Conservation (phyloP, 2,797 vertebrate genomes). For the Lindbergichthys nudifrons region DNA sequence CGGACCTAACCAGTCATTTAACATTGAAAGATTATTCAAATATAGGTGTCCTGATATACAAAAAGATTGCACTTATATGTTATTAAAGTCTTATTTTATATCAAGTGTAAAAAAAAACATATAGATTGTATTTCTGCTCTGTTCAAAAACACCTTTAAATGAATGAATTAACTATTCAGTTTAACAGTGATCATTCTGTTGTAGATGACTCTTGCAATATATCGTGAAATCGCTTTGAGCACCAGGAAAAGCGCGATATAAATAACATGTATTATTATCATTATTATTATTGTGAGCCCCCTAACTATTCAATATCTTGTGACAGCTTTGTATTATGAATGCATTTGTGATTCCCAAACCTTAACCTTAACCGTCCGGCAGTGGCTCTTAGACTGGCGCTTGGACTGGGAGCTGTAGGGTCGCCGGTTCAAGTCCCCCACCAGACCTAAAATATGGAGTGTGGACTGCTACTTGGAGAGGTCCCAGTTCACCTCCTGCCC, state of each 20-base stretch:
- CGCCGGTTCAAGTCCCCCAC: too few species aligned
- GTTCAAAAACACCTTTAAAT: background rate
- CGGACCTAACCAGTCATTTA: background rate
- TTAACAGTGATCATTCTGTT: background rate
- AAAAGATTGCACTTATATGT: background rate
- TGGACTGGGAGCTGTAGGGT: too few species aligned
- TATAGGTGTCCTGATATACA: background rate
- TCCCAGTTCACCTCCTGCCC: too few species aligned
- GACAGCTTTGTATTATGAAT: background rate
- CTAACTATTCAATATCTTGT: background rate
- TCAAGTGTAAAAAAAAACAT: background rate
- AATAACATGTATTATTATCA: too few species aligned
- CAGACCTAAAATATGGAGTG: too few species aligned
- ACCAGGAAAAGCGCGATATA: too few species aligned
- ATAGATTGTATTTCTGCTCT: background rate
- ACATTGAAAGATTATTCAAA: background rate
- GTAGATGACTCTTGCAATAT: background rate
- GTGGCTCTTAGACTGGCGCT: too few species aligned
- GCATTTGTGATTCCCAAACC: conserved; percentile 1
- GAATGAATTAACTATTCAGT: background rate
- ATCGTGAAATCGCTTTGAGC: too few species aligned
- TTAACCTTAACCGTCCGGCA: too few species aligned
- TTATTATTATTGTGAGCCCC: background rate
- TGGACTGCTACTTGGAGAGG: too few species aligned
- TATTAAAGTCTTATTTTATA: background rate